Evolutionary conservation across 2,113 vertebrate species (phyloP), one percentile per base, ranked within the genome.

Genomic region (Gnathonemus echidnorhynchus): DNA sequence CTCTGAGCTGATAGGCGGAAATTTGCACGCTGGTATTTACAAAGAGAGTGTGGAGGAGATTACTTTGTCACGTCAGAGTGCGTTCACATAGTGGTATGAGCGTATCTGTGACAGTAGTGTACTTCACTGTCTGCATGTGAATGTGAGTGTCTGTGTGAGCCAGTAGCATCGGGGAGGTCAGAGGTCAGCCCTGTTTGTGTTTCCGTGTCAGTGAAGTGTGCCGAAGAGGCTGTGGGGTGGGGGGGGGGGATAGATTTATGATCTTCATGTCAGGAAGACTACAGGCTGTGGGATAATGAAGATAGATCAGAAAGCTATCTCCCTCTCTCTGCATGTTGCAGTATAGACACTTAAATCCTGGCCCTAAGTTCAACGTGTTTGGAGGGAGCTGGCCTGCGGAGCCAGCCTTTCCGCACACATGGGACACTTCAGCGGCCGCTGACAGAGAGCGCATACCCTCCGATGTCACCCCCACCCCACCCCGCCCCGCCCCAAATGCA

Each of bases 161-260:
- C 90, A 88, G 90, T 89, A 86, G 92, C 90, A 92, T 93, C 77
- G 52, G 87, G 35, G 87, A 92, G 94, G 94, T 94, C 90, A 94
- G 92, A 94, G 95, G 93, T 95, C 56, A 92, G 84, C 46, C 86
- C 91, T 92, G 94, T 95, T 94, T 95, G 94, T 95, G 94, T 95
- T 96, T 94, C 93, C 92, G 93, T 95, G 94, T 94, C 94, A 94
- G 92, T 93, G 94, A 93, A 93, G 93, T 91, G 91, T 84, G 35
- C 89, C 62, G 86, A 91, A 91, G 91, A 87, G 90, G 91, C 91
- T 24, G 91, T 88, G 84, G 90, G 90, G 92, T 9, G 19, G 49
- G 89, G 92, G 91, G n/a, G 89, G 84, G 89, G 90, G 92, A 1
- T 86, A 91, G 90, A 90, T 89, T 91, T 93, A 92, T 92, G 90